Percentiles rank a stretch among this genome's conserved stretches.
phyloP scores from a whole-genome alignment of 2,113 vertebrate genomes.

The Myrmophylax atrothorax region DNA sequence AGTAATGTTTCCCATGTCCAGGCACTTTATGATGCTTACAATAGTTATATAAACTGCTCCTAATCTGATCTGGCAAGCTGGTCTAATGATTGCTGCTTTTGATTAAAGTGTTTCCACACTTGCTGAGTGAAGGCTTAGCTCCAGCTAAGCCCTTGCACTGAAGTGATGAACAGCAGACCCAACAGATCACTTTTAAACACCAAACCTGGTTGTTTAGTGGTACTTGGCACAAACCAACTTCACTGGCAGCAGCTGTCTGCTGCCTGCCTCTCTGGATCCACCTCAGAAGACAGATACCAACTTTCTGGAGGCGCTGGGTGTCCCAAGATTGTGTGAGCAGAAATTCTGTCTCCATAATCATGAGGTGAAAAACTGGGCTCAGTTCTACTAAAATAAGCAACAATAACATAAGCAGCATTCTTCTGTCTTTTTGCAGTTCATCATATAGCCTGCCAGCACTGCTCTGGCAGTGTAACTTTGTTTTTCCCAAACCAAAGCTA shows the following conservation, averaged over 20 bases:
- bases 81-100: background rate
- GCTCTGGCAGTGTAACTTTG: background rate
- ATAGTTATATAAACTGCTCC: background rate
- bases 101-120: background rate
- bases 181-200: background rate
- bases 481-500: background rate
- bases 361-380: background rate
- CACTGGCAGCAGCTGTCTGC: background rate
- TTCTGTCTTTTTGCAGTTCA: background rate
- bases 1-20: background rate
- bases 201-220: background rate
- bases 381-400: background rate
- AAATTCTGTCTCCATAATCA: background rate
- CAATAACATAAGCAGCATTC: background rate
- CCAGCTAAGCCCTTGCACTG: background rate
- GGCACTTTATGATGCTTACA: background rate
- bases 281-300: background rate
- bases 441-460: background rate
- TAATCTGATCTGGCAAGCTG: slow-evolving; percentile 36
- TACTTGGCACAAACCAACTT: background rate
- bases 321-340: background rate
- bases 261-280: background rate
- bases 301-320: background rate
- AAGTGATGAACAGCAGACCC: background rate
- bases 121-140: background rate